Base-by-base conservation (phyloP, 2,797 vertebrate genomes). In the Lepus townsendii region DNA sequence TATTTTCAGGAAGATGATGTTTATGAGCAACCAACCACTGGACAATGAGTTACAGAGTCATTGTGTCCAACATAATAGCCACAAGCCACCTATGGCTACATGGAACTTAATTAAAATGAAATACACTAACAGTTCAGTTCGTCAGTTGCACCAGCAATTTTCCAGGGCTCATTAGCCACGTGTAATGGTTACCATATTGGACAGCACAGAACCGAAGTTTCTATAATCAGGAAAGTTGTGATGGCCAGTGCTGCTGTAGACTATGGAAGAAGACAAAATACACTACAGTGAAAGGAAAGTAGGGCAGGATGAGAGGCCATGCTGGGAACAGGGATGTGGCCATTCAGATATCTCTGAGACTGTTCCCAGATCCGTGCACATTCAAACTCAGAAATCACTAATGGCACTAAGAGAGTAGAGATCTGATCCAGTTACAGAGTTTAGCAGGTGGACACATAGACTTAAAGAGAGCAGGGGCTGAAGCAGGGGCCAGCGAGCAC, bases 191-290 rank as follows among this genome's bases (percentile, higher is more conserved):
- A 3, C 19, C 50, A 10, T 26, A 4, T 9, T 26, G 42, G 62
- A 57, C 30, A 32, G 80, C 0, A 1, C 22, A 26, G 52, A 80
- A 32, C 10, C 0, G 0, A 54, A 4, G 11, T 54, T 52, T 63
- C 32, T 62, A 22, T 80, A 7, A 9, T 1, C 0, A 12, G 50
- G 38, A 38, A 42, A 77, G 42, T 69, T 65, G n/a, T 94, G 0
- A 7, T 50, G 16, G 66, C 10, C 10, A 8, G n/a, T n/a, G 14
- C 24, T 65, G 42, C n/a, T 66, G 24, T 32, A 65, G 77, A 63
- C n/a, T 47, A 12, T 66, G 57, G 42, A 72, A n/a, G 30, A 62
- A 66, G 62, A 50, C 47, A 27, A 60, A 54, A 10, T 62, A n/a
- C 7, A n/a, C 17, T 13, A 38, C 38, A 24, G 73, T 35, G 42